Conservation (phyloP, 2,888 invertebrate genomes). For the Dasypolia templi region DNA sequence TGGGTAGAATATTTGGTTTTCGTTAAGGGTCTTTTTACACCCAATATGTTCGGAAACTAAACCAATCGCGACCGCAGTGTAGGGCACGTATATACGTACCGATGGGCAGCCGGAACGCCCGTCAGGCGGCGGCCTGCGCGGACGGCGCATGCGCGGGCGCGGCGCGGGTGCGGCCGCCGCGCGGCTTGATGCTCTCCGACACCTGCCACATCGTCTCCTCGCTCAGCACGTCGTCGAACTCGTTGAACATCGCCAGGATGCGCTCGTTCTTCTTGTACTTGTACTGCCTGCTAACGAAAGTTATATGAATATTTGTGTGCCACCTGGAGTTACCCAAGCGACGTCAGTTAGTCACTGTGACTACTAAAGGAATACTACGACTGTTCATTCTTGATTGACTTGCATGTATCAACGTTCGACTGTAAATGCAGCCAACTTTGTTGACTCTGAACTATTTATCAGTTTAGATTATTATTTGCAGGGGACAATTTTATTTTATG, state of each 20-base stretch:
- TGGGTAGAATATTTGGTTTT: not conserved
- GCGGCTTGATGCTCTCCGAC: constrained; percentile 98
- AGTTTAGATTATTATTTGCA: not conserved
- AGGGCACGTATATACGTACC: not conserved
- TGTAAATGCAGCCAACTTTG: not conserved
- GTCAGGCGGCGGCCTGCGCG: constrained; percentile 72
- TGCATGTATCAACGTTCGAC: not conserved
- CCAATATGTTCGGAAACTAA: not conserved
- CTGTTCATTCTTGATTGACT: not conserved
- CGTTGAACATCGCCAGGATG: constrained; percentile 98
- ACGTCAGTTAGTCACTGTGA: not conserved
- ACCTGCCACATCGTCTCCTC: constrained; percentile 99
- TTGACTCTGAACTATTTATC: not conserved
- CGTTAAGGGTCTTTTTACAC: not conserved
- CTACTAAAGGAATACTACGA: not conserved
- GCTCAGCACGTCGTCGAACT: constrained; percentile 98
- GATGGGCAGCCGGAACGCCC: not conserved
- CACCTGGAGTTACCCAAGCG: no score
- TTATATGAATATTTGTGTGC: constrained; percentile 22
- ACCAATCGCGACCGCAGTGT: not conserved
- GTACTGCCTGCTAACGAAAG: constrained; percentile 93
- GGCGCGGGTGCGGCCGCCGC: constrained; percentile 91
- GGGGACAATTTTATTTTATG: not conserved
- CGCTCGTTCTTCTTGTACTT: constrained; percentile 98
- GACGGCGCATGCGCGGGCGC: constrained; percentile 65